These are phyloP conservation scores for Meloidogyne hapla DNA, from an alignment of 1,140 invertebrate genomes.

Conservation along the genomic window DNA sequence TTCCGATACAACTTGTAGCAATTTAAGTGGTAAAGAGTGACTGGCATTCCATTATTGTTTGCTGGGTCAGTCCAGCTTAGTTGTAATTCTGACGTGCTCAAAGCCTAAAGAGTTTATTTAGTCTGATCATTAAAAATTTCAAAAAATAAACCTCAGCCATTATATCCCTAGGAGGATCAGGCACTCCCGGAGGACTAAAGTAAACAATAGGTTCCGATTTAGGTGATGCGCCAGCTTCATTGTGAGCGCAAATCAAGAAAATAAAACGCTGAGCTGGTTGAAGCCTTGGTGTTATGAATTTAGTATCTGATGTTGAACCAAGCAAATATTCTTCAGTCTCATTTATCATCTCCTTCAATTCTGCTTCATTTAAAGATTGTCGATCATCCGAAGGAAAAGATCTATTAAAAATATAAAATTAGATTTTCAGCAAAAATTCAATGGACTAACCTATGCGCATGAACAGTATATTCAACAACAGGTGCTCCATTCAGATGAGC, in stretches of 20 bases:
- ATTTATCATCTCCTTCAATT: not conserved
- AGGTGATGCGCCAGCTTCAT: constrained; percentile 55
- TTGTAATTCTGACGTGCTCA: constrained; percentile 32
- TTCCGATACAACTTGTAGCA: constrained; percentile 15
- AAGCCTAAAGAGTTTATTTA: not conserved
- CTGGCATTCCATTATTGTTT: constrained; percentile 23
- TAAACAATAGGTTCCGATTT: constrained; percentile 46
- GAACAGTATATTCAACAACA: constrained; percentile 46
- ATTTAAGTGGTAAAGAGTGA: constrained; percentile 35
- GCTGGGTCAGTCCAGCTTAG: constrained; percentile 42
- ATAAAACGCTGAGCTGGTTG: constrained; percentile 47
- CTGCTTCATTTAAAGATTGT: not conserved
- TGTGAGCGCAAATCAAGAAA: constrained; percentile 47
- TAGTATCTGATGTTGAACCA: constrained; percentile 19
- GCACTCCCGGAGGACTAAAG: constrained; percentile 47
- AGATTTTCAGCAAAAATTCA: not conserved
- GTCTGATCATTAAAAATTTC: not conserved
- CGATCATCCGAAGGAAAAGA: not conserved
- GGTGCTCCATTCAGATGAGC: constrained; percentile 49
- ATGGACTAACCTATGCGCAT: constrained; percentile 22
- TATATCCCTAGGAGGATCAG: constrained; percentile 39
- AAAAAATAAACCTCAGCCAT: constrained; percentile 37
- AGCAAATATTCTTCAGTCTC: constrained; percentile 24
- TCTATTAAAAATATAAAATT: not conserved
- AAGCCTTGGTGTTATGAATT: constrained; percentile 31